Conservation (phyloP, 2,888 invertebrate species). For the Lysandra bellargus region DNA sequence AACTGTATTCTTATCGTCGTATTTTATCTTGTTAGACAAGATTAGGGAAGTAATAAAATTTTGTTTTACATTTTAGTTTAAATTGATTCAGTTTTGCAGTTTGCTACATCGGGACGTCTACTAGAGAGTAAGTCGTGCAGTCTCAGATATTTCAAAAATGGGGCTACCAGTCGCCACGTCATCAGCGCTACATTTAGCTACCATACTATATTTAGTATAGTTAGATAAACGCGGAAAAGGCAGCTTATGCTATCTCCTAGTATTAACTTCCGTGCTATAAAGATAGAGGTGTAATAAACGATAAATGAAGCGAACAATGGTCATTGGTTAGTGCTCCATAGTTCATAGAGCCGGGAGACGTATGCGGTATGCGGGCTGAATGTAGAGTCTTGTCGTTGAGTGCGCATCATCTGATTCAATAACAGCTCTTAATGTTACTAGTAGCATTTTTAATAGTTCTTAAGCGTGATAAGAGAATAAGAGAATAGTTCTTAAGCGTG, state of each 20-base stretch:
- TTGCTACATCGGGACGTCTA: neutral
- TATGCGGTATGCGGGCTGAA: conserved; percentile 11
- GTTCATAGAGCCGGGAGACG: neutral
- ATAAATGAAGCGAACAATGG: conserved; percentile 17
- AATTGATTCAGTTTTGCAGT: neutral
- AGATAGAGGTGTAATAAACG: conserved; percentile 6
- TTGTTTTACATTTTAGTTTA: neutral
- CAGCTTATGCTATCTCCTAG: neutral
- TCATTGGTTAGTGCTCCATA: neutral
- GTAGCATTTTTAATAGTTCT: neutral
- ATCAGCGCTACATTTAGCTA: conserved; percentile 7
- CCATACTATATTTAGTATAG: neutral
- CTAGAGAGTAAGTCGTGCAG: neutral
- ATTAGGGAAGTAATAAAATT: neutral
- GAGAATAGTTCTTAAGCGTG: neutral
- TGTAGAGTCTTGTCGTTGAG: neutral
- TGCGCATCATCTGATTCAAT: neutral
- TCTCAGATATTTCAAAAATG: neutral
- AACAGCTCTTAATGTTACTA: neutral
- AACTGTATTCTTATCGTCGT: conserved; percentile 1
- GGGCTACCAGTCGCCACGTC: neutral
- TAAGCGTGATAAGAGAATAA: neutral
- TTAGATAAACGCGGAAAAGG: conserved; percentile 2
- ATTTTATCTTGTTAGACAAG: conserved; percentile 20
- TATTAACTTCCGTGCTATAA: conserved; percentile 12